These are phyloP conservation scores for Bombyx mori DNA, from an alignment of 1,140 invertebrate species.

Conservation along the genomic window DNA sequence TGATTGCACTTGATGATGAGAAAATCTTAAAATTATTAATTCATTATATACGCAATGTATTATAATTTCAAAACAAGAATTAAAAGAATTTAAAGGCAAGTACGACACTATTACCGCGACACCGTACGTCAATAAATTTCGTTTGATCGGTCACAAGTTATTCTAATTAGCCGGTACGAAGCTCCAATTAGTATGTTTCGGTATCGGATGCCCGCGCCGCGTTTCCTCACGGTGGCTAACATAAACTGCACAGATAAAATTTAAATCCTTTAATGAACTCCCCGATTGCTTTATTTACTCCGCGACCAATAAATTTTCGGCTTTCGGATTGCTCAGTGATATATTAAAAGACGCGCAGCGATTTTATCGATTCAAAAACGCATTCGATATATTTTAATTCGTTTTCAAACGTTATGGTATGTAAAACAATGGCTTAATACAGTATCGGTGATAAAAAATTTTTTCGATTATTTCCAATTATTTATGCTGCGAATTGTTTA, in stretches of 20 bases:
- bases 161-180: constrained; percentile 47
- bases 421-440: no score
- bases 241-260: constrained; percentile 49
- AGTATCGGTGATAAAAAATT: no score
- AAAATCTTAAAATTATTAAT: no score
- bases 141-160: constrained; percentile 24
- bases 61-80: not conserved
- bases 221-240: constrained; percentile 27
- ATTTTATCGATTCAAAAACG: no score
- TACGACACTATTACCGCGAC: constrained; percentile 18
- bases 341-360: not conserved
- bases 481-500: no score
- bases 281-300: constrained; percentile 34
- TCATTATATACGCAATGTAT: not conserved
- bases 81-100: constrained; percentile 2
- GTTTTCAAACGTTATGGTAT: no score
- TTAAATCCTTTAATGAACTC: constrained; percentile 45
- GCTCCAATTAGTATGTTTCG: constrained; percentile 41
- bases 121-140: constrained; percentile 23
- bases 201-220: constrained; percentile 26
- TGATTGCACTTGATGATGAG: no score
- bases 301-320: constrained; percentile 27
- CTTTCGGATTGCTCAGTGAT: constrained; percentile 13
- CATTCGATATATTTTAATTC: no score
- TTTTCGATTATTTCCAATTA: no score